Evolutionary conservation across 2,113 vertebrate genomes (phyloP).

Genomic region (Hemiprocne comata): DNA sequence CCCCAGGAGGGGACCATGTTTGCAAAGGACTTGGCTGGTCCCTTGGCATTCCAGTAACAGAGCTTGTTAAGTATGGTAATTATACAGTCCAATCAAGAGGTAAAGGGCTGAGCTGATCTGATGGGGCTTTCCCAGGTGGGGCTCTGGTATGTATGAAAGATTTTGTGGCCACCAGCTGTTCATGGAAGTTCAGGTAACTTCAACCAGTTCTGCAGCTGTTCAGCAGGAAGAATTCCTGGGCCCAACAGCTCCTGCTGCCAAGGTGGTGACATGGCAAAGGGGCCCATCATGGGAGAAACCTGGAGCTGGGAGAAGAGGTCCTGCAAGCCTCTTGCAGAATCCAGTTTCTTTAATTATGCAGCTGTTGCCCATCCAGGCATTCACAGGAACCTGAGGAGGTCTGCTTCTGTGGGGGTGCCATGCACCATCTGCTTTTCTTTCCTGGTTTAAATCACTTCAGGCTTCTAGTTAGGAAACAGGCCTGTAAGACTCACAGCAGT

Average conservation of each 20-base stretch:
- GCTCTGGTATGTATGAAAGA: neutral
- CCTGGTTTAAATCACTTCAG: neutral
- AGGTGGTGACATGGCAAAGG: neutral
- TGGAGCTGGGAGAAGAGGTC: neutral
- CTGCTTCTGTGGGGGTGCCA: neutral
- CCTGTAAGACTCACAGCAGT: neutral
- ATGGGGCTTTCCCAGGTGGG: neutral
- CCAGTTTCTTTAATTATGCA: neutral
- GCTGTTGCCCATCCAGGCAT: neutral
- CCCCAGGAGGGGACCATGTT: neutral
- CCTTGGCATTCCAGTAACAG: neutral
- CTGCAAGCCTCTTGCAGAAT: neutral
- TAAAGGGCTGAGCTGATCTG: neutral
- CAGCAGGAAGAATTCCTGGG: neutral
- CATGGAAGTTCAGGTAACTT: neutral
- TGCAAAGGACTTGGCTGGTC: neutral
- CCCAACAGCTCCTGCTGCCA: neutral
- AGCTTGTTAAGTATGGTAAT: neutral
- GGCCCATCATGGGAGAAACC: neutral
- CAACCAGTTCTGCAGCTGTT: rapidly evolving
- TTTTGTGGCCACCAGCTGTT: neutral
- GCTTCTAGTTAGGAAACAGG: neutral
- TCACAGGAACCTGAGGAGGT: neutral
- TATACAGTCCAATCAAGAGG: neutral
- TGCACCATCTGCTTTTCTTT: neutral